Evolutionary conservation across 2,888 invertebrate genomes (phyloP), one percentile per base, ranked within the genome.

Genomic region (Lasioglossum pauxillum): DNA sequence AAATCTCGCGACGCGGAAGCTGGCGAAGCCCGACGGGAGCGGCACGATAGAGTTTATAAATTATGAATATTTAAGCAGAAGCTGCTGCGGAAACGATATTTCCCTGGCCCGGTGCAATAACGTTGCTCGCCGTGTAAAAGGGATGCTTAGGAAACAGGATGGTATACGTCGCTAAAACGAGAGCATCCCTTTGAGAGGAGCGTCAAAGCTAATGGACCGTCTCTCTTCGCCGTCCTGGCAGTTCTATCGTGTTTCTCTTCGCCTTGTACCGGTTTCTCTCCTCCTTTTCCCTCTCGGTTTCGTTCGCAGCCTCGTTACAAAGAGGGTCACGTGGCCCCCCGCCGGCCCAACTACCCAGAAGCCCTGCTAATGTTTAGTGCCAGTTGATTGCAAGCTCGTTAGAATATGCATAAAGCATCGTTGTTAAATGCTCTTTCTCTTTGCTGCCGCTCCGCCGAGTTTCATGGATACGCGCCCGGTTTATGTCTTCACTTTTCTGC

Each of bases 191-290:
- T 94, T 94, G 94, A 94, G 93, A 93, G 91, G 89, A 92, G 92
- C 94, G 93, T 94, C 94, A 94, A 94, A 94, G 94, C 94, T 94
- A 94, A 94, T 94, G 94, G 94, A 94, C 86, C 89, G 88, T 77
- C 90, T 87, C 88, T 85, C 60, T 60, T 60, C 60, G 60, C 60
- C 60, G 60, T 60, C 60, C 60, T 60, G 27, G 27, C 53, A 60
- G 69, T 76, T 78, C 83, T 64, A 76, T 82, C 85, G 78, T 85
- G 71, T 84, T 74, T 82, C 86, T 85, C 85, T 60, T 72, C 85
- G 73, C 78, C 41, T 82, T 78, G 64, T 41, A 46, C 69, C 82
- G 44, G 44, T 35, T 60, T 57, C 57, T 71, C 71, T 35, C n/a
- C 53, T 64, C 49, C 31, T 14, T 41, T 69, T 41, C 14, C 64